These are phyloP conservation scores for Hyalella azteca DNA, from an alignment of 2,888 invertebrate genomes.

Conservation along the genomic window DNA sequence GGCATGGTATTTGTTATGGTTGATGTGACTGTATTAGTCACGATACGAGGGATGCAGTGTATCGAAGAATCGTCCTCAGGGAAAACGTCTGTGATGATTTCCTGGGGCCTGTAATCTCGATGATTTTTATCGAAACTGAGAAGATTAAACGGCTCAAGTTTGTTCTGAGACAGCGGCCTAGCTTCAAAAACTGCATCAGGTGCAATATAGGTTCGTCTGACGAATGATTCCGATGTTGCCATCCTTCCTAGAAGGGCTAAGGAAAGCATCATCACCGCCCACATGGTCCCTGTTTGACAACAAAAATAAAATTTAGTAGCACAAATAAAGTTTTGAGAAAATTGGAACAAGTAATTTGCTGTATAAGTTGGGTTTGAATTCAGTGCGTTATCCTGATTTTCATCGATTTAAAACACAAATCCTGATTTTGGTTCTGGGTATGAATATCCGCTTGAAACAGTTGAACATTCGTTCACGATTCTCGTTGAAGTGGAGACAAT, in stretches of 20 bases:
- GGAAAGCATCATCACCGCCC: background rate
- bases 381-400: too few relatives aligned
- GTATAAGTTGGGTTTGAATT: background rate
- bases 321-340: background rate
- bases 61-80: too few relatives aligned
- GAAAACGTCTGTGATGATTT: background rate
- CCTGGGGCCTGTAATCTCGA: background rate
- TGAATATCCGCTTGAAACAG: background rate
- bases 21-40: background rate
- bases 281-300: background rate
- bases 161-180: too few relatives aligned
- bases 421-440: background rate
- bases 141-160: too few relatives aligned
- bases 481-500: background rate
- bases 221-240: background rate
- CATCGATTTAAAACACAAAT: background rate
- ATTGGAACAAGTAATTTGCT: background rate
- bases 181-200: too few relatives aligned
- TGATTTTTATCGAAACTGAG: background rate
- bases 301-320: too few relatives aligned
- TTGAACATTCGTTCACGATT: background rate
- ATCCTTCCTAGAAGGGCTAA: constrained; percentile 2
- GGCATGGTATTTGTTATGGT: background rate
- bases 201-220: background rate
- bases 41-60: background rate